These are phyloP conservation scores for Mechanitis mazaeus DNA, from an alignment of 2,888 invertebrate genomes.

Conservation along the genomic window DNA sequence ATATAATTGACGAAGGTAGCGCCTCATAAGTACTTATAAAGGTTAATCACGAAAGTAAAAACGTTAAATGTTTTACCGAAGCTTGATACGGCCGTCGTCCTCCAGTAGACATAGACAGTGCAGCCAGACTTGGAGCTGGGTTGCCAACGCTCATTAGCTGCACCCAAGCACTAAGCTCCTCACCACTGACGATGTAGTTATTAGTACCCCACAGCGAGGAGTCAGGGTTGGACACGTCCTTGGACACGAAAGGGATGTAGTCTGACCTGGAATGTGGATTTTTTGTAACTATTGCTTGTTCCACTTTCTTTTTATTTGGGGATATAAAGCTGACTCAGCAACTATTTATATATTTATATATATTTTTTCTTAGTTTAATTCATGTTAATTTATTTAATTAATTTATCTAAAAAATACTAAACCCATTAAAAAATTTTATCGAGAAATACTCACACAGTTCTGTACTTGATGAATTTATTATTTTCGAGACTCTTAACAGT, in stretches of 20 bases:
- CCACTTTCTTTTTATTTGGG: no score
- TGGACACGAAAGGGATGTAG: conserved; percentile 80
- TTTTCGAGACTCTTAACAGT: conserved; percentile 81
- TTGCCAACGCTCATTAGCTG: conserved; percentile 80
- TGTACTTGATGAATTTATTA: conserved; percentile 79
- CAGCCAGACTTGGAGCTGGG: conserved; percentile 73
- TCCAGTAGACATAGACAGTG: conserved; percentile 56
- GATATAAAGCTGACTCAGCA: no score
- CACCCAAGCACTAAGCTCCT: conserved; percentile 69
- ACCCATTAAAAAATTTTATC: neutral
- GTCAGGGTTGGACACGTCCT: conserved; percentile 77
- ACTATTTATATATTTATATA: no score
- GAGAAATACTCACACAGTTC: conserved; percentile 77
- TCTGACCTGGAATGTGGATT: conserved; percentile 68
- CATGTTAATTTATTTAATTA: no score
- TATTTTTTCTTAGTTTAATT: no score
- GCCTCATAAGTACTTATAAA: no score
- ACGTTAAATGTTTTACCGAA: conserved; percentile 55
- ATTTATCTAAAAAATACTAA: neutral
- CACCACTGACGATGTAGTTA: conserved; percentile 82
- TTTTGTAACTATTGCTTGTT: no score
- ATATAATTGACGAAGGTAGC: no score
- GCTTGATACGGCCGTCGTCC: conserved; percentile 73
- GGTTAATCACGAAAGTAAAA: no score
- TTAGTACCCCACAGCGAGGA: conserved; percentile 81